phyloP scores from a whole-genome alignment of 2,113 vertebrate genomes.

The Cacatua alba region DNA sequence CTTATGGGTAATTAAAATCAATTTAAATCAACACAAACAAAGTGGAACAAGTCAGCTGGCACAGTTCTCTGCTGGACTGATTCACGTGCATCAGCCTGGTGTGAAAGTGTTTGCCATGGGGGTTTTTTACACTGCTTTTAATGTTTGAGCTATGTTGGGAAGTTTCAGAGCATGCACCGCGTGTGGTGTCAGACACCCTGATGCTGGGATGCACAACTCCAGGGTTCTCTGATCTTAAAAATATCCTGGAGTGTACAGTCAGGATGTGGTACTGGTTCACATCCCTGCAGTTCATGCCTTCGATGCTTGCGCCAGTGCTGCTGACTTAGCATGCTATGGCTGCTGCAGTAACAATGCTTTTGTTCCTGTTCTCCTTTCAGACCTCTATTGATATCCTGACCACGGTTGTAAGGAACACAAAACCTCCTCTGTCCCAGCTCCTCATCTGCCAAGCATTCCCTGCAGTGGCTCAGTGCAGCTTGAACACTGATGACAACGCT shows the following conservation, averaged over 20 bases:
- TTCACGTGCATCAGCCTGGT: not conserved
- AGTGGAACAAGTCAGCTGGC: not conserved
- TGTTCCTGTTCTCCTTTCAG: slow-evolving; percentile 71
- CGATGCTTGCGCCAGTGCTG: not conserved
- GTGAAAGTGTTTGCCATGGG: not conserved
- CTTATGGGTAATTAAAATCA: not conserved
- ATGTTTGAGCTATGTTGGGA: not conserved
- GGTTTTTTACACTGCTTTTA: not conserved
- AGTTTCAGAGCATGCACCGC: not conserved
- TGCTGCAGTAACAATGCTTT: not conserved
- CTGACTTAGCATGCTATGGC: not conserved
- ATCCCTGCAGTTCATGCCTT: not conserved
- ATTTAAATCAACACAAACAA: not conserved
- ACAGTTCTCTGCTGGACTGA: not conserved
- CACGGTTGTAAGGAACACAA: slow-evolving; percentile 94
- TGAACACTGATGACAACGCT: slow-evolving; percentile 94
- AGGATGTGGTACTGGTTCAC: not conserved
- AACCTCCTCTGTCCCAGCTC: slow-evolving; percentile 92
- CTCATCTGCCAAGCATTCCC: slow-evolving; percentile 96
- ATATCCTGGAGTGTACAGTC: not conserved
- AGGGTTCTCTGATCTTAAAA: not conserved
- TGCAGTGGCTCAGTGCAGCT: slow-evolving; percentile 93
- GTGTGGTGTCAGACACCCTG: not conserved
- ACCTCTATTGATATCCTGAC: slow-evolving; percentile 96
- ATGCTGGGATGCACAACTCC: not conserved